phyloP scores from a whole-genome alignment of 2,888 invertebrate genomes.

The Apeira syringaria region DNA sequence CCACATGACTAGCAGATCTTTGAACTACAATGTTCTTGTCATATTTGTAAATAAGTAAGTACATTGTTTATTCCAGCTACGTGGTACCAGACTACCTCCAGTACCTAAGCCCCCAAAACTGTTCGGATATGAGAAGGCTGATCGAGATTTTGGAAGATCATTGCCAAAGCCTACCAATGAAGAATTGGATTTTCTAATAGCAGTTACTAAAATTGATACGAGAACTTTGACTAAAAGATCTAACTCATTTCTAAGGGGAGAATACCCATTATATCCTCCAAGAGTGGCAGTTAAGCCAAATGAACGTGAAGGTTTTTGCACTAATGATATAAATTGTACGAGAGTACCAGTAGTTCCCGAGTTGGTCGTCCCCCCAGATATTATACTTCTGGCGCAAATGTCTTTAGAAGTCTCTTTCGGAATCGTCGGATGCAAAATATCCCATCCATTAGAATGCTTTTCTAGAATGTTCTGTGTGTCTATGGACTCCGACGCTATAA shows the following conservation, averaged over 20 bases:
- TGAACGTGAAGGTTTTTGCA: slow-evolving; percentile 54
- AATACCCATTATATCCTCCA: slow-evolving; percentile 62
- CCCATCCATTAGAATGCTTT: slow-evolving; percentile 37
- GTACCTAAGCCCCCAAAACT: slow-evolving; percentile 32
- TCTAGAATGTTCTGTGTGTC: slow-evolving; percentile 60
- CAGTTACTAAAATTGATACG: slow-evolving; percentile 61
- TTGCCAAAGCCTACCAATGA: slow-evolving; percentile 28
- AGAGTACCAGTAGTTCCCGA: slow-evolving; percentile 39
- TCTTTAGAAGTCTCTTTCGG: slow-evolving; percentile 63
- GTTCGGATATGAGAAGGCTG: slow-evolving; percentile 57
- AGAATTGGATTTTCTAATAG: slow-evolving; percentile 56
- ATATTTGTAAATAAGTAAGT: no score
- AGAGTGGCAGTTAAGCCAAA: slow-evolving; percentile 29
- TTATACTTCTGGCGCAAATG: slow-evolving; percentile 66
- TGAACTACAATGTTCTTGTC: no score
- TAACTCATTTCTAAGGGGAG: slow-evolving; percentile 54
- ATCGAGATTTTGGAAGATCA: slow-evolving; percentile 42
- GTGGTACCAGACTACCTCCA: slow-evolving; percentile 41
- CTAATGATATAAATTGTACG: slow-evolving; percentile 66
- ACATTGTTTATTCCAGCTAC: slow-evolving; percentile 43
- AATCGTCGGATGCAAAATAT: slow-evolving; percentile 60
- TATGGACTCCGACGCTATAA: slow-evolving; percentile 38
- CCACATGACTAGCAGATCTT: no score
- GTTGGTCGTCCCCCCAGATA: slow-evolving; percentile 46
- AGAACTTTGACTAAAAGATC: slow-evolving; percentile 45